These are phyloP conservation scores for Orius insidiosus DNA, from an alignment of 1,140 invertebrate genomes.

Conservation along the genomic window DNA sequence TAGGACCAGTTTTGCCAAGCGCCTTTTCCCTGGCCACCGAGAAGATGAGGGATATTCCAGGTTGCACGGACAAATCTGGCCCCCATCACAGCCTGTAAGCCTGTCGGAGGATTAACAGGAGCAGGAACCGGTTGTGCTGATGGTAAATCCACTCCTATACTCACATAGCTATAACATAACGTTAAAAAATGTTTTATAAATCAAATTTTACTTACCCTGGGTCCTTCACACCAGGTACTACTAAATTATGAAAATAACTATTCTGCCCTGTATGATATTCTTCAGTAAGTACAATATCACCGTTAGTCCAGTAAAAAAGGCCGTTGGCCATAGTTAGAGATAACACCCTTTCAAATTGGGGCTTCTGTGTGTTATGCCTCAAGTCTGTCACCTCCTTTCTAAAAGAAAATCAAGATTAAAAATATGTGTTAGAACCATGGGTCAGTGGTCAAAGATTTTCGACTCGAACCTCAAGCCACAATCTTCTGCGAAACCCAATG, in stretches of 20 bases:
- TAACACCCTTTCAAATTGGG: slow-evolving; percentile 57
- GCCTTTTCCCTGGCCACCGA: slow-evolving; percentile 64
- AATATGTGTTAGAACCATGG: no score
- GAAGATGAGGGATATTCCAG: slow-evolving; percentile 56
- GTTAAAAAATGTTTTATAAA: neutral
- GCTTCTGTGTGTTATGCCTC: slow-evolving; percentile 49
- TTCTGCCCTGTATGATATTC: slow-evolving; percentile 45
- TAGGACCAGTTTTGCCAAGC: slow-evolving; percentile 77
- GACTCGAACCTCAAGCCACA: no score
- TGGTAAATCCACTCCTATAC: slow-evolving; percentile 39
- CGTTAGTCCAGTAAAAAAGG: slow-evolving; percentile 71
- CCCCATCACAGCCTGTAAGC: slow-evolving; percentile 60
- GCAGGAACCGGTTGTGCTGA: slow-evolving; percentile 55
- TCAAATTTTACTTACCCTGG: slow-evolving; percentile 16
- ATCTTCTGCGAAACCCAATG: no score
- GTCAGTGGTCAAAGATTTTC: no score
- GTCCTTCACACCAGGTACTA: slow-evolving; percentile 33
- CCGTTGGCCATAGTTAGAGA: slow-evolving; percentile 56
- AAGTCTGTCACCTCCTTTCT: slow-evolving; percentile 52
- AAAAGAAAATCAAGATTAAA: no score
- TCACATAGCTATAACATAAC: slow-evolving; percentile 24
- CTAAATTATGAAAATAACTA: slow-evolving; percentile 53
- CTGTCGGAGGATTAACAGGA: slow-evolving; percentile 55
- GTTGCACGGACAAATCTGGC: slow-evolving; percentile 50
- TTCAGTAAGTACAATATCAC: slow-evolving; percentile 48